Evolutionary conservation across 2,797 vertebrate species (phyloP).

Genomic region (Thamnophis elegans): DNA sequence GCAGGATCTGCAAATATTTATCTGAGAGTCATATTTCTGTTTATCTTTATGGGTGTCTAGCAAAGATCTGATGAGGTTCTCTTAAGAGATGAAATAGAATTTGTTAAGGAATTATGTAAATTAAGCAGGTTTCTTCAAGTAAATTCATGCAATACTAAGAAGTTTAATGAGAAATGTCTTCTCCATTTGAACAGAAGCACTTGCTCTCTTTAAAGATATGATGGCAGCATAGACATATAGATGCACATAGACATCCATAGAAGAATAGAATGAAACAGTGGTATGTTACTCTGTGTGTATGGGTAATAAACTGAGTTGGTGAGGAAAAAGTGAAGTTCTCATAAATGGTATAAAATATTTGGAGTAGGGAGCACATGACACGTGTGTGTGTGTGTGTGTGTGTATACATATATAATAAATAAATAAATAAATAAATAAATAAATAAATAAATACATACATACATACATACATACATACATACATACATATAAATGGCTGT

Average conservation of each 20-base stretch:
- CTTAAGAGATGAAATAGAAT: conserved; percentile 28
- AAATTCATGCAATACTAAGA: neutral
- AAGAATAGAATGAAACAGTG: neutral
- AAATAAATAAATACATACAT: too few species aligned
- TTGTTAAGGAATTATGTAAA: conserved; percentile 40
- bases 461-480: too few species aligned
- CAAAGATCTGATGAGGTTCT: conserved; percentile 31
- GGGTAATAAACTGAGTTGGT: neutral
- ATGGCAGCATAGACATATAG: neutral
- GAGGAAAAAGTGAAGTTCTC: neutral
- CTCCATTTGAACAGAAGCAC: neutral
- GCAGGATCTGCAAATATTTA: conserved; percentile 58
- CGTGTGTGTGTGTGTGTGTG: too few species aligned
- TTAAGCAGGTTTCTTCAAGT: conserved; percentile 32
- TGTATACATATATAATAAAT: too few species aligned
- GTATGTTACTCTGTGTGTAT: neutral
- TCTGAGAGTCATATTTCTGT: conserved; percentile 59
- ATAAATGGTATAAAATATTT: neutral
- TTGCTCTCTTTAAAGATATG: neutral
- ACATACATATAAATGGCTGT: too few species aligned
- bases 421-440: too few species aligned
- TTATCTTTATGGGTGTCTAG: conserved; percentile 44
- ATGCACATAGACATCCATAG: neutral
- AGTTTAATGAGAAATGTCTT: neutral
- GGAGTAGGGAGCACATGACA: neutral